Evolutionary conservation across 2,888 invertebrate species (phyloP).

Genomic region (Xanthia icteritia): DNA sequence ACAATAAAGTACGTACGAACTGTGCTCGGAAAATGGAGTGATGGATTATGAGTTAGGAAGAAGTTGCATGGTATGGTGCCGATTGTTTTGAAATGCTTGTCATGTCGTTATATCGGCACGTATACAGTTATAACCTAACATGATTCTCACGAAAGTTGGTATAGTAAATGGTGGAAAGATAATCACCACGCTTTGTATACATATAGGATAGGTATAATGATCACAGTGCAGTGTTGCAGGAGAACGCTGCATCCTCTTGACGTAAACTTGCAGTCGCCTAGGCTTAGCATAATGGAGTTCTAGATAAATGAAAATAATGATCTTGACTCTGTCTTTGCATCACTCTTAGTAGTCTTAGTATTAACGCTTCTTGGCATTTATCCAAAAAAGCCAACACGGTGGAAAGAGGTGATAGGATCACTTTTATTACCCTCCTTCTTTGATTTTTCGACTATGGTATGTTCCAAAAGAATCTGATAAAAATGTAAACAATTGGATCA

Average conservation of each 20-base stretch:
- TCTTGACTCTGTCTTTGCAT: background rate
- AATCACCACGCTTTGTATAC: background rate
- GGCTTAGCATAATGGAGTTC: background rate
- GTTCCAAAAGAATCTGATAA: background rate
- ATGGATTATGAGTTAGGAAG: conserved; percentile 28
- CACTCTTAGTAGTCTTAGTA: conserved; percentile 2
- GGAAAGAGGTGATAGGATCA: background rate
- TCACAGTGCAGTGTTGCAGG: background rate
- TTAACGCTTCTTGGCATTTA: conserved; percentile 1
- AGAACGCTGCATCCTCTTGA: background rate
- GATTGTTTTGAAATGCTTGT: conserved; percentile 16
- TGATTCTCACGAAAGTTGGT: background rate
- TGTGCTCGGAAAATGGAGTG: conserved; percentile 13
- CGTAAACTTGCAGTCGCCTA: background rate
- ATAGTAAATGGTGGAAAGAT: background rate
- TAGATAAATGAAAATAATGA: conserved; percentile 17
- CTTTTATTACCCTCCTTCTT: background rate
- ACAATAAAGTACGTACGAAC: conserved; percentile 25
- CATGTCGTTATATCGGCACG: background rate
- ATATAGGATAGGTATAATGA: background rate
- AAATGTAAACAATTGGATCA: background rate
- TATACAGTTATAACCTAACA: background rate
- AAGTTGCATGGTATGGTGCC: background rate
- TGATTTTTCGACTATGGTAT: background rate
- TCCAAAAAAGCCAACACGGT: background rate